Base-by-base conservation (phyloP, 1,140 invertebrate species). In the Brachionus koreanus region DNA sequence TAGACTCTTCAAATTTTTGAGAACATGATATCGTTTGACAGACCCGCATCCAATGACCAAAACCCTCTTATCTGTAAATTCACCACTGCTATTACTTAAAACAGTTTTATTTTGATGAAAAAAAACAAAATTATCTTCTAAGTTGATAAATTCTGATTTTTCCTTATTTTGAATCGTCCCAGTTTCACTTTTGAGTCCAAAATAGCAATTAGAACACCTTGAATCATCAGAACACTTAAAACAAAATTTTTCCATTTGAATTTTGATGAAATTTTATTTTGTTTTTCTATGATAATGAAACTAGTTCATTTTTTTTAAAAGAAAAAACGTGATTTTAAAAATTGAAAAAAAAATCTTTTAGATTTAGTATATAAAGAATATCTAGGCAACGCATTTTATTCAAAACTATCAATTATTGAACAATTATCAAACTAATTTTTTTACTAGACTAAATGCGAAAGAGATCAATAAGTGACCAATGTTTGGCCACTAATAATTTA, bases 391-490 rank as follows among this genome's bases (percentile, higher is more conserved):
- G 9, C 49, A 23, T 57, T 19, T 19, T n/a, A 49, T 49, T 57
- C n/a, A 57, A 57, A 19, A 57, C n/a, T 69, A 19, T 1, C 65
- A 69, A 69, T 69, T 16, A 19, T 69, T 16, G 16, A 37, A 69
- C 37, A 69, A 23, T 37, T 69, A 39, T 35, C 19, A 19, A 39
- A 39, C 16, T n/a, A 19, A 13, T 69, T 69, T 39, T 19, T 19
- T 39, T 69, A 37, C n/a, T 69, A 37, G 37, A 39, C 16, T 39
- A 69, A 74, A 74, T 74, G 69, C n/a, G 42, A 74, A 74, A 74
- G 43, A 33, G 69, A 33, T 74, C 69, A 46, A 74, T 74, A 46
- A 74, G 69, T 33, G 69, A 49, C 43, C 69, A 74, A 74, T 74
- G 69, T 39, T 46, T 74, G 43, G 42, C 16, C 2, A 9, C 10